A percentile compares a stretch with the other conserved stretches of the same genome.
Conservation (phyloP, 1,140 invertebrate species). For the Probaryconus sp. region DNA sequence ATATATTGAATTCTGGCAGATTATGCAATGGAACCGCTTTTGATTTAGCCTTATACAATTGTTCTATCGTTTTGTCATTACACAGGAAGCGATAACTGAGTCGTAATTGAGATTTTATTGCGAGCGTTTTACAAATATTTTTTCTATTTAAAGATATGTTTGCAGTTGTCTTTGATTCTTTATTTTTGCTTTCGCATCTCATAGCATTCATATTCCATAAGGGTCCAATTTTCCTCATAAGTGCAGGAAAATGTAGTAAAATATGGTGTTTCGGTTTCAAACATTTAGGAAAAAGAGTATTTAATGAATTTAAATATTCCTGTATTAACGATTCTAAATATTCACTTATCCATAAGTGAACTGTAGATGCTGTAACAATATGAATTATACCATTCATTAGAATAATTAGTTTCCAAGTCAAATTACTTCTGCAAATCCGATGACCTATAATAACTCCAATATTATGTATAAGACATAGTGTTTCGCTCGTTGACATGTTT, state of each 20-base stretch:
- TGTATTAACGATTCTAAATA: not conserved
- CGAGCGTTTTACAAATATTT: slow-evolving; percentile 1
- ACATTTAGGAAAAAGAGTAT: no score
- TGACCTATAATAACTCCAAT: slow-evolving; percentile 13
- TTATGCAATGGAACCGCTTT: not conserved
- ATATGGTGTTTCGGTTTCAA: not conserved
- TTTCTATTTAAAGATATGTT: not conserved
- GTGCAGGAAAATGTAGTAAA: not conserved
- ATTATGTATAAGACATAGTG: slow-evolving; percentile 11
- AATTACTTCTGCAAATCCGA: slow-evolving; percentile 2
- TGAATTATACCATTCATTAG: not conserved
- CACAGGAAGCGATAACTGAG: slow-evolving; percentile 5
- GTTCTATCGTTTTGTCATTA: not conserved
- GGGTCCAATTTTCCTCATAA: not conserved
- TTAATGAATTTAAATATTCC: not conserved
- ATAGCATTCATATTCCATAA: slow-evolving; percentile 5
- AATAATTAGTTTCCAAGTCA: slow-evolving; percentile 5
- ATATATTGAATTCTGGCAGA: not conserved
- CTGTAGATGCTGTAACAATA: no score
- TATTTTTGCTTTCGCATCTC: slow-evolving; percentile 12
- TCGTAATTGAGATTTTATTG: slow-evolving; percentile 4
- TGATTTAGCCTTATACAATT: not conserved
- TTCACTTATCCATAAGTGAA: not conserved
- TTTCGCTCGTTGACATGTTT: slow-evolving; percentile 9
- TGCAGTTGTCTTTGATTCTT: not conserved